A percentile compares a stretch with the other conserved stretches of the same genome.
These are phyloP conservation scores for Vidua macroura DNA, from an alignment of 2,113 vertebrate genomes.

Conservation along the genomic window DNA sequence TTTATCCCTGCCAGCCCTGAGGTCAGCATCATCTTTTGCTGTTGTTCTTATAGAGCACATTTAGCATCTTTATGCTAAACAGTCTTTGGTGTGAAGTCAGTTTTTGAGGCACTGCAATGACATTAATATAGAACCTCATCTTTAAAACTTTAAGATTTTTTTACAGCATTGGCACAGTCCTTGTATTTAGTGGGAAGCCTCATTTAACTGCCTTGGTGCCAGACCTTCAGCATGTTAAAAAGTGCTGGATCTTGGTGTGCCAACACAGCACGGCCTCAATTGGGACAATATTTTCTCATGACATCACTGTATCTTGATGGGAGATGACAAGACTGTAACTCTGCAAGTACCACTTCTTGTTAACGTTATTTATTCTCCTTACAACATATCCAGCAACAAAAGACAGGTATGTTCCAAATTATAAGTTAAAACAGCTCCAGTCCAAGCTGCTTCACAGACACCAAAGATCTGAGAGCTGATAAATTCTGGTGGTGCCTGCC, in stretches of 20 bases:
- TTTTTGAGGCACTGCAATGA: background rate
- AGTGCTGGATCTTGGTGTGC: background rate
- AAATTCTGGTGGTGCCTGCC: background rate
- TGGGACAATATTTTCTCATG: background rate
- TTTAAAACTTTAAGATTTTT: background rate
- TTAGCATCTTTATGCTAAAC: background rate
- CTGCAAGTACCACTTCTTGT: background rate
- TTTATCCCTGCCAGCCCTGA: background rate
- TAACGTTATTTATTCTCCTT: slow-evolving; percentile 14
- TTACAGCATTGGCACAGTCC: background rate
- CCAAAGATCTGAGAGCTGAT: background rate
- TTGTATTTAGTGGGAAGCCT: background rate
- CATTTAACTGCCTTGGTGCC: background rate
- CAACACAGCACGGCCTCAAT: background rate
- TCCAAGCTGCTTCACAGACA: background rate
- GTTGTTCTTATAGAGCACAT: background rate
- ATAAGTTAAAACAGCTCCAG: background rate
- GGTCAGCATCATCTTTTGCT: background rate
- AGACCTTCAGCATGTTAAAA: background rate
- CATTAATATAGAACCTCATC: background rate
- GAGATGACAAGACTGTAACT: background rate
- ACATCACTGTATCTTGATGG: background rate
- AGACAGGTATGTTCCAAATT: slow-evolving; percentile 24
- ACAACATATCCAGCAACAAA: background rate
- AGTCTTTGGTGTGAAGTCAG: background rate